Evolutionary conservation across 1,140 invertebrate genomes (phyloP), one percentile per base, ranked within the genome.

Genomic region (Macrostomum lignano): DNA sequence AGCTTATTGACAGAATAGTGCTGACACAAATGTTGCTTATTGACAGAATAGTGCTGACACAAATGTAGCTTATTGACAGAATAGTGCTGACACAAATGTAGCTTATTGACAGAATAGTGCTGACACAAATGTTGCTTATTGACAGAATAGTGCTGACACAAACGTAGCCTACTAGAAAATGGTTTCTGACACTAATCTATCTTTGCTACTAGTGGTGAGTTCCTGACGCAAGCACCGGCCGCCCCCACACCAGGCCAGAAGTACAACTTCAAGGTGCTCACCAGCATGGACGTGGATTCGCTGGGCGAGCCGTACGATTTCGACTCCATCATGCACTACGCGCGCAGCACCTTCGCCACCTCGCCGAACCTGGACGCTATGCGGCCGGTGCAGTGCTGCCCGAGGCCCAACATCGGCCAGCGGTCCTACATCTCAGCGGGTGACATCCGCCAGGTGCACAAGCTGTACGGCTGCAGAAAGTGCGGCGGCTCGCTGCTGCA

Each of bases 231-330:
- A n/a, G 24, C n/a, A 24, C 21, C 17, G 5, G 35, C 10, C 31
- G 26, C 7, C 33, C 9, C 24, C 40, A 49, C n/a, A n/a, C 31
- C 38, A 82, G 82, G 82, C 30, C 86, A 96, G 60, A 82, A 94
- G 47, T 94, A 94, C 53, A 96, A 96, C 52, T 94, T 96, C 58
- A 91, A 94, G 49, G 88, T 86, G 55, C 53, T 91, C 23, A 81
- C 78, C 9, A 68, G 73, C 3, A 76, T 82, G 40, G 88, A 96
- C 58, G 84, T 96, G 1, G 81, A 94, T 44, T 91, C 82, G 0
- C 59, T 93, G 11, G 81, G 79, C 1, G 63, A 81, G 41, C 69
- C 72, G 0, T 96, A 96, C 46, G 88, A 96, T 50, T 94, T 84
- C 42, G 47, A 46, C 17, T 53, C 49, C 33, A 94, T 94, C 37